These are phyloP conservation scores for Netelia inedita DNA, from an alignment of 2,888 invertebrate genomes.

Conservation along the genomic window DNA sequence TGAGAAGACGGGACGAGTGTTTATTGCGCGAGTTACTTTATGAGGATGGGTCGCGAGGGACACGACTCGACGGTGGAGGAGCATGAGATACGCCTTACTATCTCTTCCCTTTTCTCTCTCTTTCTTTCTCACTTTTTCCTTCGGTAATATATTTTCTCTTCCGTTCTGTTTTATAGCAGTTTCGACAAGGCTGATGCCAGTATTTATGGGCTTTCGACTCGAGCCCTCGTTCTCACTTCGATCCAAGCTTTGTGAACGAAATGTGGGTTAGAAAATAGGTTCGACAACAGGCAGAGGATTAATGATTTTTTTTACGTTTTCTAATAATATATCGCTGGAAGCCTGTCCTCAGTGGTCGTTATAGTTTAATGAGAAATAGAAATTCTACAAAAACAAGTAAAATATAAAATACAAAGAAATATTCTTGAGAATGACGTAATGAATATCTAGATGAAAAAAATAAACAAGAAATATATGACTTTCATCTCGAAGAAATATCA, in stretches of 20 bases:
- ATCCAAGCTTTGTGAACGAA: constrained; percentile 18
- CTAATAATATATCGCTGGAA: background rate
- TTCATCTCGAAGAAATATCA: no score
- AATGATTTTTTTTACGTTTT: background rate
- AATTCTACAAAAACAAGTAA: no score
- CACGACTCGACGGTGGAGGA: constrained; percentile 51
- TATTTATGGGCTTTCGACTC: background rate
- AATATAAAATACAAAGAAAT: no score
- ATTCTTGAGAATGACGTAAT: no score
- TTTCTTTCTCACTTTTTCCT: constrained; percentile 16
- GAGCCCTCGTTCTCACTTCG: constrained; percentile 1
- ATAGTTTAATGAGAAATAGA: no score
- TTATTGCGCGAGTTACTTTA: constrained; percentile 67
- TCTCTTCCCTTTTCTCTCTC: background rate
- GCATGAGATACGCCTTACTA: constrained; percentile 37
- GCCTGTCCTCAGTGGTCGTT: no score
- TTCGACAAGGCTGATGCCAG: constrained; percentile 7
- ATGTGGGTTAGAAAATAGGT: constrained; percentile 24
- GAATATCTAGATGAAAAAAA: no score
- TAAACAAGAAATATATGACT: no score
- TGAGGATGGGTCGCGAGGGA: constrained; percentile 66
- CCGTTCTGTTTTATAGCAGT: constrained; percentile 29
- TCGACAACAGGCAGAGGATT: constrained; percentile 22
- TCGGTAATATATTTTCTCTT: constrained; percentile 59
- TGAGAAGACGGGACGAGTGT: constrained; percentile 55